phyloP scores from a whole-genome alignment of 1,140 invertebrate genomes.

The Drosophila equinoxialis region DNA sequence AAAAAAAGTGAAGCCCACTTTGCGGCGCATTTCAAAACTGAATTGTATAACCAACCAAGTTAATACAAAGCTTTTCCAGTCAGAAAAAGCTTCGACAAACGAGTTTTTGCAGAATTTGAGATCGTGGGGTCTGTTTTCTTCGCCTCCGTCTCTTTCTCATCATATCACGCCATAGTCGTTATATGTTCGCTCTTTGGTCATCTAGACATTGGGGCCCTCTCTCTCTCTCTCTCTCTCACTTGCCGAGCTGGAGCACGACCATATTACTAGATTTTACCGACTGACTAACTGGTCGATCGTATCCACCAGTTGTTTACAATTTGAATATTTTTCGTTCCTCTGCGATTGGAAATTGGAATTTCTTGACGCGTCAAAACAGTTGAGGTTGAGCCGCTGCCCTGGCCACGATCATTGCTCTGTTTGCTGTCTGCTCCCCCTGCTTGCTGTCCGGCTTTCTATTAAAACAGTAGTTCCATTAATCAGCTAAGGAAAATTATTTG shows the following conservation, averaged over 20 bases:
- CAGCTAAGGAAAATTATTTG: slow-evolving; percentile 2
- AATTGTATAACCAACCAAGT: slow-evolving; percentile 31
- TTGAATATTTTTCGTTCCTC: slow-evolving; percentile 60
- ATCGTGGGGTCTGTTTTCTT: slow-evolving; percentile 31
- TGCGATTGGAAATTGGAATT: slow-evolving; percentile 72
- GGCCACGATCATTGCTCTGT: slow-evolving; percentile 46
- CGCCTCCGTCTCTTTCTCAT: slow-evolving; percentile 34
- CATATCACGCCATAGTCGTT: slow-evolving; percentile 68
- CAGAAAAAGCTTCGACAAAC: slow-evolving; percentile 66
- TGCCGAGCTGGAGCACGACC: slow-evolving; percentile 18
- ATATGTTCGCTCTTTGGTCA: slow-evolving; percentile 51
- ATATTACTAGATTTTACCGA: slow-evolving; percentile 4
- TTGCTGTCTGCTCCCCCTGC: slow-evolving; percentile 15
- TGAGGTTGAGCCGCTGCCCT: slow-evolving; percentile 61
- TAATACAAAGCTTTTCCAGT: slow-evolving; percentile 59
- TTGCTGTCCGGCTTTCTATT: slow-evolving; percentile 45
- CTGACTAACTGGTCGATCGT: slow-evolving; percentile 30
- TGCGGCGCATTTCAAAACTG: slow-evolving; percentile 21
- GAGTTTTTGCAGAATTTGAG: slow-evolving; percentile 44
- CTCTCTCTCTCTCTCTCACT: neutral
- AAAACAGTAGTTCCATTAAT: neutral
- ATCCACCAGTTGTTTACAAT: slow-evolving; percentile 62
- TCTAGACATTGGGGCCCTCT: neutral
- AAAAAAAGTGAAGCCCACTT: slow-evolving; percentile 30
- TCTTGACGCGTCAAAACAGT: slow-evolving; percentile 42